phyloP scores from a whole-genome alignment of 2,888 invertebrate species.

The Isotomurus palustris region DNA sequence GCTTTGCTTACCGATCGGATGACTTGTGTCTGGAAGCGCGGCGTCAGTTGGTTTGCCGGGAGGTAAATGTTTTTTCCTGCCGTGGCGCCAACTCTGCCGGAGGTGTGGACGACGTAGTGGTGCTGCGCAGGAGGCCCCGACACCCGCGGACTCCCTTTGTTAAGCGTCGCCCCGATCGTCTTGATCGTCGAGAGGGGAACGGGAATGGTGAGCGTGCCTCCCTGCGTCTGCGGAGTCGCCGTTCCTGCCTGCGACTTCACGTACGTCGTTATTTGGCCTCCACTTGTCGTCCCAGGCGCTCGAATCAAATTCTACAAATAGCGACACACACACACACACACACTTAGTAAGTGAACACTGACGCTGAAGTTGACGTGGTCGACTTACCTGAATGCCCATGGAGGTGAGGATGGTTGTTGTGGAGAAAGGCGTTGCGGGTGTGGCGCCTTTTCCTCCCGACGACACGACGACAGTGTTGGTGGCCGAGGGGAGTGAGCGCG shows the following conservation, averaged over 20 bases:
- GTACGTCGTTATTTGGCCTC: slow-evolving; percentile 23
- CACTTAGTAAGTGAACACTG: slow-evolving; percentile 7
- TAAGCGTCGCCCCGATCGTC: slow-evolving; percentile 10
- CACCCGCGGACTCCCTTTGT: slow-evolving; percentile 14
- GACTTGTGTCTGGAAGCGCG: no score
- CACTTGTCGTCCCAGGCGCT: slow-evolving; percentile 22
- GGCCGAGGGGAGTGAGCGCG: slow-evolving; percentile 13
- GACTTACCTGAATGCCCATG: slow-evolving; percentile 33
- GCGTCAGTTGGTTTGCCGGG: no score
- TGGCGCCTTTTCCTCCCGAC: slow-evolving; percentile 7
- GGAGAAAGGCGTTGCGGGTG: slow-evolving; percentile 15
- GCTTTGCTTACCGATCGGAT: no score
- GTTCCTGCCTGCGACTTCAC: slow-evolving; percentile 31
- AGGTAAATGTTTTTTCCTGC: no score
- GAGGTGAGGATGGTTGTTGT: slow-evolving; percentile 22
- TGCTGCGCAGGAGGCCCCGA: slow-evolving; percentile 17
- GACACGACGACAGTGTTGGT: slow-evolving; percentile 4
- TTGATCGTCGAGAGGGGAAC: slow-evolving; percentile 32
- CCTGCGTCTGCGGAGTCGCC: slow-evolving; percentile 11
- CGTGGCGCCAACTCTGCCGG: no score
- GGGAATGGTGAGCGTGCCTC: slow-evolving; percentile 29
- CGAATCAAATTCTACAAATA: slow-evolving; percentile 26
- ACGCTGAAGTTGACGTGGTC: not conserved
- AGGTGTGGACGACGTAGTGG: not conserved
- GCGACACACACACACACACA: slow-evolving; percentile 12